Base-by-base conservation (phyloP, 2,888 invertebrate species). In the Microctonus aethiopoides region DNA sequence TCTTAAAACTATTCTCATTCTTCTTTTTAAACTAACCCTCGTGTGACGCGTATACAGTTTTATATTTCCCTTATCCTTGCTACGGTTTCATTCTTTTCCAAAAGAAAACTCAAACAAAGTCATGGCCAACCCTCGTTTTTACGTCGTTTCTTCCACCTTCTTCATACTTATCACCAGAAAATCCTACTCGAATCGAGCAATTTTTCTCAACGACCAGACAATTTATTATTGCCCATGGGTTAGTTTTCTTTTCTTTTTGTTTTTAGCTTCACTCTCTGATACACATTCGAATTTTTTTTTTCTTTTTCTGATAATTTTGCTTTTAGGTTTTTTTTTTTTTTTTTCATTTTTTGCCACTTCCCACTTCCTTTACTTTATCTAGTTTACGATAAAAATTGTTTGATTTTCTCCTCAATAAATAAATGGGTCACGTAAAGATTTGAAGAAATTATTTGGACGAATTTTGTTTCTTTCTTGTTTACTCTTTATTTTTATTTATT, bases 121-220 rank as follows among this genome's bases (percentile, higher is more conserved):
- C 32, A 32, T 32, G 20, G 52, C 51, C 34, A 32, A 22, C 57
- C 57, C 34, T 36, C 54, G 36, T 65, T 65, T 56, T 65, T 56
- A 54, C 51, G 11, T 46, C 46, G 16, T 46, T 52, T 29, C 56
- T 54, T 39, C 22, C 20, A 26, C 41, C 56, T 16, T 16, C 41
- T 24, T 54, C 26, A 26, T 54, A 54, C 32, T 20, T 41, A 16
- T 24, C 54, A 61, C 67, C 51, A 51, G 54, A 67, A 61, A 57
- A 65, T 65, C 54, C 54, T 54, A 57, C 65, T 56, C 65, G 56
- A 39, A 65, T 65, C 65, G 65, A 56, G 65, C 65, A 65, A 65
- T 65, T 65, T 65, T 65, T 65, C 65, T 56, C 57, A 65, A 57
- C 65, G 56, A 39, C 65, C 65, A 65, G 65, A 65, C 65, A 65